Conservation (phyloP, 2,797 vertebrate species). For the Calcarius lapponicus region DNA sequence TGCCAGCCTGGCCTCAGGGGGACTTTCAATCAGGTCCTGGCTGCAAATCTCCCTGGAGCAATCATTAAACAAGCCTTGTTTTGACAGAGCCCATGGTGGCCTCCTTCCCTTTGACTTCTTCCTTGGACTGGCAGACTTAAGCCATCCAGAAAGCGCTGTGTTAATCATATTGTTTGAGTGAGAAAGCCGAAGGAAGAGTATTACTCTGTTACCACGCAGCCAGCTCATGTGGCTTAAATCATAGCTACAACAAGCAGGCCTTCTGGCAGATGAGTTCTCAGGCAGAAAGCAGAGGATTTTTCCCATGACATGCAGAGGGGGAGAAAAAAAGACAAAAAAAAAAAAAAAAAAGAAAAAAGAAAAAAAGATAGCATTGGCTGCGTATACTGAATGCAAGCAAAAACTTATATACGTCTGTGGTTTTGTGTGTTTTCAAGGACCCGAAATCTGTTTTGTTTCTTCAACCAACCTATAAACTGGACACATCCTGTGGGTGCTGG, state of each 20-base stretch:
- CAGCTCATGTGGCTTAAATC: slow-evolving; percentile 45
- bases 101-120: slow-evolving; percentile 10
- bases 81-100: not conserved
- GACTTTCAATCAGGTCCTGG: not conserved
- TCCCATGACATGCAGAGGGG: not conserved
- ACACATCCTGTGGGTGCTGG: fast-evolving
- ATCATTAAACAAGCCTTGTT: not conserved
- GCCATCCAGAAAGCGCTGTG: not conserved
- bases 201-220: slow-evolving; percentile 1
- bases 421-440: not conserved
- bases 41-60: not conserved
- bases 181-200: not conserved
- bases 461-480: not conserved
- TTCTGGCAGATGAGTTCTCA: not conserved
- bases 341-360: not conserved
- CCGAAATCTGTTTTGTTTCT: slow-evolving; percentile 19
- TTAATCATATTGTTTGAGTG: not conserved
- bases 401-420: not conserved
- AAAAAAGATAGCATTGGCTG: not conserved
- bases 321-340: not conserved
- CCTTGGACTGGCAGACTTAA: not conserved
- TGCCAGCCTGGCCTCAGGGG: fast-evolving
- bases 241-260: not conserved
- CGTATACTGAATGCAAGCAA: not conserved
- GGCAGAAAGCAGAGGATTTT: slow-evolving; percentile 28